These are phyloP conservation scores for Tribolium freemani DNA, from an alignment of 2,888 invertebrate genomes.

Conservation along the genomic window DNA sequence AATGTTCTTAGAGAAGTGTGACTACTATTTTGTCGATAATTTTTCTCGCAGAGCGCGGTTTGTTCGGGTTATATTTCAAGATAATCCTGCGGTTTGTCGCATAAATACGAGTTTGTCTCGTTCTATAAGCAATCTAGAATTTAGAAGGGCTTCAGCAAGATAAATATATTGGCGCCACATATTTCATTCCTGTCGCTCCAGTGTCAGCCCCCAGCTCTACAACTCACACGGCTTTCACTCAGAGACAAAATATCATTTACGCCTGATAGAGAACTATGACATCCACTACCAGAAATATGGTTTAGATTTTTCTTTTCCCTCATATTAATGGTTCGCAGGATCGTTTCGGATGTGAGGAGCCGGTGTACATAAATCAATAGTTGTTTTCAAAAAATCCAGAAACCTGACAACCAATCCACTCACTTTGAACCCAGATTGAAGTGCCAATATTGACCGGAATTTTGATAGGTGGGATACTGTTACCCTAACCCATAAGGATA, in stretches of 20 bases:
- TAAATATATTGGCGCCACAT: conserved; percentile 45
- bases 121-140: conserved; percentile 38
- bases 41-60: conserved; percentile 18
- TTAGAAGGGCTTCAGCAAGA: conserved; percentile 33
- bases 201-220: conserved; percentile 21
- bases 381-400: too few species aligned
- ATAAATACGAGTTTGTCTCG: conserved; percentile 38
- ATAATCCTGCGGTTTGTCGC: conserved; percentile 29
- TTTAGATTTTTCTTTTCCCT: background rate
- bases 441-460: conserved; percentile 20
- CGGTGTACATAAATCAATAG: too few species aligned
- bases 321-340: background rate
- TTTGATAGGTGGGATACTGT: background rate
- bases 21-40: conserved; percentile 24
- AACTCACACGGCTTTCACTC: conserved; percentile 34
- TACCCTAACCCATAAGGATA: conserved; percentile 1
- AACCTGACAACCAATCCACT: background rate
- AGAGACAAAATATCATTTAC: conserved; percentile 37
- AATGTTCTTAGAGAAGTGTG: background rate
- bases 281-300: background rate
- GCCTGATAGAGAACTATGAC: conserved; percentile 13
- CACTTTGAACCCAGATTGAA: background rate
- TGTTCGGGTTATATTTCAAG: conserved; percentile 31
- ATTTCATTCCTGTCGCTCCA: conserved; percentile 38
- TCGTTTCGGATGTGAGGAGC: background rate